These are phyloP conservation scores for Epinephelus coioides DNA, from an alignment of 2,797 vertebrate species.

Conservation along the genomic window DNA sequence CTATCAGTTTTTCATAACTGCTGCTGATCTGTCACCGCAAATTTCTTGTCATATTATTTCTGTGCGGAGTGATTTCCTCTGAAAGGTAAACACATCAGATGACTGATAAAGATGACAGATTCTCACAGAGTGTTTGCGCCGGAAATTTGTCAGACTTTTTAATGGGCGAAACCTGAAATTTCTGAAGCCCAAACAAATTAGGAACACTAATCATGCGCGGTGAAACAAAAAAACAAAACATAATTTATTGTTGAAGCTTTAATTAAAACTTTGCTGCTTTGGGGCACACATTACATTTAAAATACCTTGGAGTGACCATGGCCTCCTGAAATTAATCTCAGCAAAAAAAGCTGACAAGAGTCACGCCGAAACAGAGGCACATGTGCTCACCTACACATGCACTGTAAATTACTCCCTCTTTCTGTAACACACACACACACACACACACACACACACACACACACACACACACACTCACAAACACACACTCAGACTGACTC, in stretches of 20 bases:
- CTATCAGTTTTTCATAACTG: conserved; percentile 29
- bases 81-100: conserved; percentile 19
- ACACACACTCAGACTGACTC: conserved; percentile 53
- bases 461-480: conserved; percentile 20
- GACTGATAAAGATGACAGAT: conserved; percentile 12
- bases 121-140: conserved; percentile 1
- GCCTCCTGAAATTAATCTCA: conserved; percentile 65
- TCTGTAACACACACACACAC: neutral
- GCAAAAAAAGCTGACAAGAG: conserved; percentile 50
- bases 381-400: conserved; percentile 48
- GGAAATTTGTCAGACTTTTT: conserved; percentile 10
- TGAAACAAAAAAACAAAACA: conserved; percentile 29
- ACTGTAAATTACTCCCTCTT: conserved; percentile 52
- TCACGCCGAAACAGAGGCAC: conserved; percentile 48
- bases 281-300: conserved; percentile 55
- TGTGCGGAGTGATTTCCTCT: conserved; percentile 8
- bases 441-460: conserved; percentile 3
- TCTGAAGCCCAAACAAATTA: conserved; percentile 46
- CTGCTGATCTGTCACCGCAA: neutral
- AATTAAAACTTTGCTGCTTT: conserved; percentile 64
- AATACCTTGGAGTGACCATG: conserved; percentile 62
- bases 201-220: conserved; percentile 38
- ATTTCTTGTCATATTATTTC: neutral
- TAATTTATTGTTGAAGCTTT: conserved; percentile 59
- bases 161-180: conserved; percentile 16